Conservation (phyloP, 1,140 invertebrate genomes). For the Formica selysi region DNA sequence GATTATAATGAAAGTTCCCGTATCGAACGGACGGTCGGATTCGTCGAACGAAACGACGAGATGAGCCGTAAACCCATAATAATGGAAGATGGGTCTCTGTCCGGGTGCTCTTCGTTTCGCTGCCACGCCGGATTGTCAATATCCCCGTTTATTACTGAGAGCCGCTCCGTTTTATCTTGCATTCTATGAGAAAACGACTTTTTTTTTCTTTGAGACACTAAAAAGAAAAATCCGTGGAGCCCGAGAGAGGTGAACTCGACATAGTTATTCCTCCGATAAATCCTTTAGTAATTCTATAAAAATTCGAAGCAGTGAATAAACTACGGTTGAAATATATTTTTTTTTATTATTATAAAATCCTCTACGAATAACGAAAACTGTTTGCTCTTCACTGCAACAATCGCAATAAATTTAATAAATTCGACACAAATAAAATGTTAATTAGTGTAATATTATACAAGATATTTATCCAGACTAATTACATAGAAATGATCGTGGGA, state of each 20-base stretch:
- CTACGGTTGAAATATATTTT: not conserved
- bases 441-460: too few relatives aligned
- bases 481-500: not conserved
- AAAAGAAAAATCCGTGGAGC: not conserved
- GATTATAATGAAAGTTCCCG: slow-evolving; percentile 61
- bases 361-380: not conserved
- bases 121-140: slow-evolving; percentile 58
- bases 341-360: not conserved
- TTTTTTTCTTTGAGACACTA: slow-evolving; percentile 31
- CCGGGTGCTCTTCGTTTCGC: not conserved
- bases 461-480: not conserved
- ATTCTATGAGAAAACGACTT: slow-evolving; percentile 5
- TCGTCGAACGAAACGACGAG: slow-evolving; percentile 49
- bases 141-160: slow-evolving; percentile 64
- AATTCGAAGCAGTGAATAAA: not conserved
- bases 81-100: slow-evolving; percentile 21
- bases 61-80: slow-evolving; percentile 65
- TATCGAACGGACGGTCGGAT: slow-evolving; percentile 26
- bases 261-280: not conserved
- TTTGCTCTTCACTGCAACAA: not conserved
- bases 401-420: not conserved
- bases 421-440: not conserved
- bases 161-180: slow-evolving; percentile 38
- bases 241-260: not conserved
- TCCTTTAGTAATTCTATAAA: not conserved